A percentile compares a stretch with the other conserved stretches of the same genome.
Conservation (phyloP, 2,888 invertebrate genomes). For the Heliconius aoede region DNA sequence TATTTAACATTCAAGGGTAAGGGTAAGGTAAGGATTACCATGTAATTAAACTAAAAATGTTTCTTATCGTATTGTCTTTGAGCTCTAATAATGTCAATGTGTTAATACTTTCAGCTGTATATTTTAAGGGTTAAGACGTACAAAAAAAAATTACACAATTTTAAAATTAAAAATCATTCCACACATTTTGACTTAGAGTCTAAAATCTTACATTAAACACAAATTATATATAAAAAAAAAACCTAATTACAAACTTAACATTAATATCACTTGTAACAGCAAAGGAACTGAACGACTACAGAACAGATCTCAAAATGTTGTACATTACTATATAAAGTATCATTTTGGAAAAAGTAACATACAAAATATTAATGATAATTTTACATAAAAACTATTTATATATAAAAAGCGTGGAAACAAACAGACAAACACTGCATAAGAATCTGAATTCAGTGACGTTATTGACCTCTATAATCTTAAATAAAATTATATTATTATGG, state of each 20-base stretch:
- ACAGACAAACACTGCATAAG: neutral
- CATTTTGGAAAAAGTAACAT: conserved; percentile 11
- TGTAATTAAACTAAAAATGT: neutral
- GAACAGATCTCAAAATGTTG: conserved; percentile 58
- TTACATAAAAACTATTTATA: neutral
- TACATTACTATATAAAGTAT: conserved; percentile 36
- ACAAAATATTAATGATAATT: conserved; percentile 7
- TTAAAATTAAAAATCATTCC: conserved; percentile 34
- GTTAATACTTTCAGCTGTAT: conserved; percentile 23
- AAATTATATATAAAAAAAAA: conserved; percentile 49
- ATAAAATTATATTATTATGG: too few species aligned
- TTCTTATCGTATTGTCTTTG: conserved; percentile 9
- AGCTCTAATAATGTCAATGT: conserved; percentile 29
- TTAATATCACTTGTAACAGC: conserved; percentile 79
- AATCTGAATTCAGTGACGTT: neutral
- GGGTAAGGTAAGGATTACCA: neutral
- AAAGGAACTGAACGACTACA: conserved; percentile 70
- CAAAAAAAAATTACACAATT: conserved; percentile 18
- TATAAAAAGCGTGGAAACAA: neutral
- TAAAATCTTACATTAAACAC: conserved; percentile 32
- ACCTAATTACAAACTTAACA: conserved; percentile 65
- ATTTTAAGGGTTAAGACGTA: neutral
- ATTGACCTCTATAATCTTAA: neutral
- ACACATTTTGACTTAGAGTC: conserved; percentile 39
- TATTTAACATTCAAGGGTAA: conserved; percentile 7